These are phyloP conservation scores for Anorthoa munda DNA, from an alignment of 2,888 invertebrate species.

Conservation along the genomic window DNA sequence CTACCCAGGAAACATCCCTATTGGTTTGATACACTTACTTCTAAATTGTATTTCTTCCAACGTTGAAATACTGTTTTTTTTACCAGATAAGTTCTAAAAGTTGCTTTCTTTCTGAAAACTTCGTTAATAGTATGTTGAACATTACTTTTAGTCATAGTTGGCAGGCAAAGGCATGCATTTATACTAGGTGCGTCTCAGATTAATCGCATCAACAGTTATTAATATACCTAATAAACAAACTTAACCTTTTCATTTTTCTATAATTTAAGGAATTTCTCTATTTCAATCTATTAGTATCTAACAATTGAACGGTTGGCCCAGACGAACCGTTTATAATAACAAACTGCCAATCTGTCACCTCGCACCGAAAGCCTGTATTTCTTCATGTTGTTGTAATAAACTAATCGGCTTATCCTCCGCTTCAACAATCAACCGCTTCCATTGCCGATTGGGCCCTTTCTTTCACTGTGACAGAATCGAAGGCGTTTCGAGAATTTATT, in stretches of 20 bases:
- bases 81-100: too few relatives aligned
- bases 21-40: too few relatives aligned
- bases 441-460: slow-evolving; percentile 76
- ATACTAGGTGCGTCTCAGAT: too few relatives aligned
- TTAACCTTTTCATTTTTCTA: background rate
- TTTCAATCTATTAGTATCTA: slow-evolving; percentile 38
- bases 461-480: slow-evolving; percentile 80
- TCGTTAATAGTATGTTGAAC: too few relatives aligned
- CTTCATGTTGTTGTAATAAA: slow-evolving; percentile 82
- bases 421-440: slow-evolving; percentile 77
- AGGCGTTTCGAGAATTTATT: slow-evolving; percentile 89
- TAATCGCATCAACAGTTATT: background rate
- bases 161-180: too few relatives aligned
- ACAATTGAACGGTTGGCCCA: slow-evolving; percentile 51
- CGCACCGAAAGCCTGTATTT: slow-evolving; percentile 79
- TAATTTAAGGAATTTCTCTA: slow-evolving; percentile 24
- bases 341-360: slow-evolving; percentile 80
- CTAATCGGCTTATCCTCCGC: slow-evolving; percentile 88
- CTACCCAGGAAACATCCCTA: too few relatives aligned
- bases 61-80: too few relatives aligned
- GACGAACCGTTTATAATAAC: slow-evolving; percentile 72
- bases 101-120: too few relatives aligned
- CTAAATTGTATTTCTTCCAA: too few relatives aligned
- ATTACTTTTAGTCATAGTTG: too few relatives aligned
- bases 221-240: background rate